Percentiles rank a stretch among this genome's conserved stretches.
These are phyloP conservation scores for Dasypus novemcinctus DNA, from an alignment of 2,113 vertebrate species.

Conservation along the genomic window DNA sequence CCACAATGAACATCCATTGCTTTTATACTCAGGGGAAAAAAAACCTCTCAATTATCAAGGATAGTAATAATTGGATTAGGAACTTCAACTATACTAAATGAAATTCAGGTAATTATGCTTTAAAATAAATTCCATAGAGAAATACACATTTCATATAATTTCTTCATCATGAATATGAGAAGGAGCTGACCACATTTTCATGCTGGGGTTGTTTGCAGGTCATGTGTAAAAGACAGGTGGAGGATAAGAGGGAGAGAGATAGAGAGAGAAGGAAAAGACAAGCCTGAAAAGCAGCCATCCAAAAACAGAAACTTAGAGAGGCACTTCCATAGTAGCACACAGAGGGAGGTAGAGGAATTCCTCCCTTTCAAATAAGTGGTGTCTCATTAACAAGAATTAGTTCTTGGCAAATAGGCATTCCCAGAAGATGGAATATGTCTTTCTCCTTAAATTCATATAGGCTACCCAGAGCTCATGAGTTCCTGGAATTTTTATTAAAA, in stretches of 20 bases:
- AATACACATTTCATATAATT: not conserved
- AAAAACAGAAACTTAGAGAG: not conserved
- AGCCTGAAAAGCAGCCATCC: not conserved
- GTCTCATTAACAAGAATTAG: constrained; percentile 52
- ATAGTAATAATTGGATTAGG: not conserved
- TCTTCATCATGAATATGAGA: not conserved
- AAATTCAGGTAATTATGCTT: not conserved
- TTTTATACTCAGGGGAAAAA: not conserved
- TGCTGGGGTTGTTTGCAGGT: not conserved
- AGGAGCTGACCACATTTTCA: not conserved
- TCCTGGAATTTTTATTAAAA: constrained; percentile 72
- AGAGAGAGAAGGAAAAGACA: not conserved
- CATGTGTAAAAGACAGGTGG: not conserved
- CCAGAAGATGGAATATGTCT: constrained; percentile 52
- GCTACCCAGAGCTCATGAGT: constrained; percentile 60
- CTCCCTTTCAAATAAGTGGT: not conserved
- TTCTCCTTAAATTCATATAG: constrained; percentile 59
- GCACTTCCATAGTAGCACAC: not conserved
- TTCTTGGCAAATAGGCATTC: constrained; percentile 37
- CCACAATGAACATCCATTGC: not conserved
- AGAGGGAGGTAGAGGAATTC: not conserved
- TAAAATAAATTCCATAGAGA: constrained; percentile 12
- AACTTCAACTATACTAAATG: not conserved
- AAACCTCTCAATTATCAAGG: not conserved
- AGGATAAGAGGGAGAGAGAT: not conserved